Evolutionary conservation across 2,888 invertebrate species (phyloP), one percentile per base, ranked within the genome.

Genomic region (Hypena proboscidalis): DNA sequence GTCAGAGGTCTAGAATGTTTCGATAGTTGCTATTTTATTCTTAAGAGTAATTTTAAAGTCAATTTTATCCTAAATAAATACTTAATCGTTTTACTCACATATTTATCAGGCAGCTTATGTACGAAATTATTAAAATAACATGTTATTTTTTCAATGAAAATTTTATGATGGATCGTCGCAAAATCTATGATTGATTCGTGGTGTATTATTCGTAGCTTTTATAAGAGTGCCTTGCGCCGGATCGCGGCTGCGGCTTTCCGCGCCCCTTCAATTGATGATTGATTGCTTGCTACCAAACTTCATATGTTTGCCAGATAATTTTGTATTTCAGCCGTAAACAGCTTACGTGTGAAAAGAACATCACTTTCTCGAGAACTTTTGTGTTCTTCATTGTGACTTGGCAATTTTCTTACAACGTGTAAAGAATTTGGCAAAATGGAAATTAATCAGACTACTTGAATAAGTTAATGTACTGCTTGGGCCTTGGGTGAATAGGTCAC

Each of bases 141-240:
- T 58, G 55, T 44, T 52, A 45, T 54, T 61, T 51, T 68, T 84
- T 85, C 81, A 74, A 87, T 81, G 87, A 78, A 84, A 89, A 89
- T 79, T 80, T 85, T 76, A 52, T 90, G 90, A 90, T 90, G 82
- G 90, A 90, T 90, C 83, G 82, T 85, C 87, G 73, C 79, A 75
- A 85, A 87, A 87, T 88, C 88, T 87, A 90, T 90, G 90, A 90
- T 90, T 90, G 90, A 90, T 90, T 87, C 80, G 83, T 83, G 87
- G 75, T 82, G 81, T 89, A 87, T 88, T 88, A 89, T 90, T 88
- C 86, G 81, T 76, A 76, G 83, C 83, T 82, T 83, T 81, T 79
- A 79, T 80, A 83, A 85, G 86, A 84, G 86, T 83, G 85, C 82
- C 83, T 83, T 75, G 69, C 75, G 70, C 68, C 74, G 81, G 77